Evolutionary conservation across 2,113 vertebrate species (phyloP), one percentile per base, ranked within the genome.

Genomic region (Synodontis membranacea): DNA sequence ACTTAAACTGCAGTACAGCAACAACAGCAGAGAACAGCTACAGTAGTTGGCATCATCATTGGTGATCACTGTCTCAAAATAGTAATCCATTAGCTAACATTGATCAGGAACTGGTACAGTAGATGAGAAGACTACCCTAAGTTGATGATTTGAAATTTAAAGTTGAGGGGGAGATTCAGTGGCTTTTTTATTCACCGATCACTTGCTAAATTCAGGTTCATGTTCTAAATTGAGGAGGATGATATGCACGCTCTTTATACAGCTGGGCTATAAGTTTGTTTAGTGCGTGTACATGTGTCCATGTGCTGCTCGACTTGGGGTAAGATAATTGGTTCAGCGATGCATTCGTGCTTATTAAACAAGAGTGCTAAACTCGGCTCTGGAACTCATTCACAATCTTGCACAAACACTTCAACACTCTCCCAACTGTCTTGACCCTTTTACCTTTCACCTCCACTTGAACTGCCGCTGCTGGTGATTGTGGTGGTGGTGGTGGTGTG

Each of bases 381-480:
- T 93, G 93, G 93, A 94, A 93, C 52, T 25, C 94, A 94, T 95
- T 95, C 95, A 93, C 86, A 66, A 21, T 52, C 48, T 75, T n/a
- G 50, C 64, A 79, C 74, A 84, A 64, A 76, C 76, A 82, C 86
- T 84, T 60, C 62, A 94, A 92, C 92, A 92, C 90, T 91, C 95
- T 94, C 94, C 82, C 92, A 93, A 95, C 95, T 95, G 94, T 93
- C 93, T 88, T 92, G 95, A 95, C 96, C 96, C 95, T 94, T 95
- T 96, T 93, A 96, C 96, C 96, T 96, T 96, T 97, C 90, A 96
- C 97, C 96, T 97, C 94, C 91, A 91, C 92, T 93, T 97, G 96
- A 97, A 97, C 96, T 96, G 84, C 84, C 89, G 74, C 0, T 56
- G 66, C 85, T 79, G 8, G 5, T 78, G 80, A 11, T 60, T 21